These are phyloP conservation scores for Oncorhynchus gorbuscha DNA, from an alignment of 2,113 vertebrate species.

Conservation along the genomic window DNA sequence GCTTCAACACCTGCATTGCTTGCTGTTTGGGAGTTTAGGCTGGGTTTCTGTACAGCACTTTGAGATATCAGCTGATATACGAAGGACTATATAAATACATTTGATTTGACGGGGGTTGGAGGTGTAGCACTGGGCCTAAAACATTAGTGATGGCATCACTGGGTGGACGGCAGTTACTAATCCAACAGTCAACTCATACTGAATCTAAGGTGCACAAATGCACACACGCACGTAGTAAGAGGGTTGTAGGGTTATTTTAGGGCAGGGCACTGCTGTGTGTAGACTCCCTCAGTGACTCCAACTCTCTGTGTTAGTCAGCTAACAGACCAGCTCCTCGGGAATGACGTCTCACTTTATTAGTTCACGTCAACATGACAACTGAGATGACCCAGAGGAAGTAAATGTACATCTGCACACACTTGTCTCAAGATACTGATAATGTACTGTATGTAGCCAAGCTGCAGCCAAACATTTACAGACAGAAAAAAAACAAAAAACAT, in stretches of 20 bases:
- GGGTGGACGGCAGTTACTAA: not conserved
- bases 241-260: no score
- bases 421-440: conserved; percentile 26
- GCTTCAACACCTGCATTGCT: no score
- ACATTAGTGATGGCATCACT: not conserved
- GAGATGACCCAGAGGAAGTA: conserved; percentile 34
- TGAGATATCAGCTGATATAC: no score
- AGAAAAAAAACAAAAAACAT: conserved; percentile 47
- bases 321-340: not conserved
- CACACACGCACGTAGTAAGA: not conserved
- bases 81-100: no score
- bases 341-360: not conserved
- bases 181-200: not conserved
- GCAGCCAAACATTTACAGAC: conserved; percentile 35
- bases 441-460: conserved; percentile 23
- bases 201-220: not conserved
- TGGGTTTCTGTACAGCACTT: no score
- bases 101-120: not conserved
- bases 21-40: no score
- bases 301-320: not conserved
- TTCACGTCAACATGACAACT: not conserved
- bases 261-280: not conserved
- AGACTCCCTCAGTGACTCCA: not conserved
- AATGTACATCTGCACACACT: conserved; percentile 36
- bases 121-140: not conserved